Base-by-base conservation (phyloP, 2,113 vertebrate genomes). In the Crotalus helleri region DNA sequence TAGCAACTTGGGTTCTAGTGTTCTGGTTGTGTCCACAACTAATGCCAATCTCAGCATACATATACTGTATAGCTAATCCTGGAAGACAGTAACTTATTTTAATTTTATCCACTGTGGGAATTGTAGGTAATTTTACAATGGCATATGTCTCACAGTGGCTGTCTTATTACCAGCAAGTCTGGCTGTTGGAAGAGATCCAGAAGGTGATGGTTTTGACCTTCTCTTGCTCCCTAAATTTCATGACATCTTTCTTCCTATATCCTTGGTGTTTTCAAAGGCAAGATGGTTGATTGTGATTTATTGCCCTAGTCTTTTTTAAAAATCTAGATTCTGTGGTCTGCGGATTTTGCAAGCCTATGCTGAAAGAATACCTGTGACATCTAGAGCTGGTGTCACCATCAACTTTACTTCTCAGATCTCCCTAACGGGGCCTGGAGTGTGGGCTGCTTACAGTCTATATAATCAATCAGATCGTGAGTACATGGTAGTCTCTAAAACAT, bases 391-490 rank as follows among this genome's bases (percentile, higher is more conserved):
- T 13, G 93, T 98, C 94, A 98, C 97, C 39, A 97, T 99, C 93
- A 97, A 97, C 96, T 98, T 99, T 98, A 98, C 98, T 0, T 99
- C 98, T 0, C 98, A 98, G 96, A 98, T 97, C 96, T 98, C 98
- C 3, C 97, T 99, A 94, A 99, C 99, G 0, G 99, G 99, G 21
- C 99, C 99, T 0, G 99, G 99, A 0, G 96, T 99, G 9, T 98
- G 98, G 96, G 97, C 98, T 2, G 97, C 96, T 93, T 99, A 98
- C 95, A 98, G 98, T 87, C 64, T 98, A 88, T 99, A 99, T 97
- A 99, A 99, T 96, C 98, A 98, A 53, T 98, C 99, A 2, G 98
- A 99, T 29, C 98, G 99, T 99, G 95, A 98, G 99, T 97, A 92
- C 0, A 69, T n/a, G 15, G 64, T 33, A 12, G 19, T 46, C 15